Base-by-base conservation (phyloP, 2,797 vertebrate genomes). In the Crypturellus tataupa region DNA sequence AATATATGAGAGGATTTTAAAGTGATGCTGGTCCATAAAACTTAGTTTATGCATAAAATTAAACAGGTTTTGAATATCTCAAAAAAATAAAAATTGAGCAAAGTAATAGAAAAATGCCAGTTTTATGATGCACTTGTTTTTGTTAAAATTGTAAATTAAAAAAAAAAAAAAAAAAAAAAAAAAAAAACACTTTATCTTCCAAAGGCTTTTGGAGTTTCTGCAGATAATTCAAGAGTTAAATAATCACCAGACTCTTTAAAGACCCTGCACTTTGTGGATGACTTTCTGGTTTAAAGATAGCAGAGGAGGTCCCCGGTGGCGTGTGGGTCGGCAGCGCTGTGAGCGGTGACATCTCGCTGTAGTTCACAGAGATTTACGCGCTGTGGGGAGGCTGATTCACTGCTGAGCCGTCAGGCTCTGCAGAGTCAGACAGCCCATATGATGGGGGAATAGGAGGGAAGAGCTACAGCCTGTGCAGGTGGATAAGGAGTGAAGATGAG, bases 301-400 rank as follows among this genome's bases (percentile, higher is more conserved):
- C 31, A 20, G 25, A 19, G 19, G 47, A 53, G 18, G 12, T 19
- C 7, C 4, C 18, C 60, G 9, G 20, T 1, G 23, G 4, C 2
- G 7, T 20, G 31, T 40, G 12, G 35, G 20, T 33, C 59, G 46
- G 40, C 80, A 76, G 53, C 4, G 35, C 5, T 1, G 0, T 11
- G 29, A 0, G 0, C 14, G 18, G 31, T 7, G 84, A 27, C 24
- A 18, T 29, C 24, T 72, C 31, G 1, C 19, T 21, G n/a, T 5
- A 0, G 1, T 3, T 39, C 59, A 55, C 2, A 37, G 40, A 47
- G 47, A 12, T 14, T 27, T 65, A 3, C 1, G 0, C 3, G 16
- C 63, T 33, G 7, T 2, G 18, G 27, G 40, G 37, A 69, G 35
- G 21, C 18, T 33, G n/a, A 8, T 0, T 5, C 40, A 9, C 25